Evolutionary conservation across 2,888 invertebrate species (phyloP).

Genomic region (Branchellion lobata): DNA sequence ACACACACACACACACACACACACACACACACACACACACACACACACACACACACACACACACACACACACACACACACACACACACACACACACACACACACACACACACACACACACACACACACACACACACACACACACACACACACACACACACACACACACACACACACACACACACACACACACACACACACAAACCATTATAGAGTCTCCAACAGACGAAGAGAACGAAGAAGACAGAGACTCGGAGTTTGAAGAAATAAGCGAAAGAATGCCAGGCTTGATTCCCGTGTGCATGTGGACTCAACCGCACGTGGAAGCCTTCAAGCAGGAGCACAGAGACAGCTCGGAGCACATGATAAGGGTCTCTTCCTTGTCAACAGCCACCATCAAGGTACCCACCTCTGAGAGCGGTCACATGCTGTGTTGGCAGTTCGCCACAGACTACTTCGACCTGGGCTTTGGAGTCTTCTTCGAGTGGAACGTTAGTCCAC

Average conservation of each 20-base stretch:
- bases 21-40: too few relatives aligned
- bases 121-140: conserved; percentile 10
- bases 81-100: background rate
- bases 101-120: background rate
- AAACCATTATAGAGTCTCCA: too few relatives aligned
- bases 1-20: too few relatives aligned
- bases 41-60: conserved; percentile 4
- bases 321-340: conserved; percentile 84
- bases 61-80: background rate
- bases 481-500: conserved; percentile 81
- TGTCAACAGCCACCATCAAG: conserved; percentile 90
- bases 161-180: too few relatives aligned
- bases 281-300: conserved; percentile 70
- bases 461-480: conserved; percentile 93
- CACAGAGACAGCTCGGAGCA: conserved; percentile 81
- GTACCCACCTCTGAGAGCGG: conserved; percentile 95
- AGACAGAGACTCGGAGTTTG: conserved; percentile 1
- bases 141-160: too few relatives aligned
- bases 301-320: conserved; percentile 92
- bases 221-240: background rate
- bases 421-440: conserved; percentile 94
- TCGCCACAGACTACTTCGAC: conserved; percentile 96
- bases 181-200: too few relatives aligned
- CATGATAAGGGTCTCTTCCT: conserved; percentile 87
- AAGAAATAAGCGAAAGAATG: conserved; percentile 39